These are phyloP conservation scores for Orthonyx spaldingii DNA, from an alignment of 2,113 vertebrate species.

Conservation along the genomic window DNA sequence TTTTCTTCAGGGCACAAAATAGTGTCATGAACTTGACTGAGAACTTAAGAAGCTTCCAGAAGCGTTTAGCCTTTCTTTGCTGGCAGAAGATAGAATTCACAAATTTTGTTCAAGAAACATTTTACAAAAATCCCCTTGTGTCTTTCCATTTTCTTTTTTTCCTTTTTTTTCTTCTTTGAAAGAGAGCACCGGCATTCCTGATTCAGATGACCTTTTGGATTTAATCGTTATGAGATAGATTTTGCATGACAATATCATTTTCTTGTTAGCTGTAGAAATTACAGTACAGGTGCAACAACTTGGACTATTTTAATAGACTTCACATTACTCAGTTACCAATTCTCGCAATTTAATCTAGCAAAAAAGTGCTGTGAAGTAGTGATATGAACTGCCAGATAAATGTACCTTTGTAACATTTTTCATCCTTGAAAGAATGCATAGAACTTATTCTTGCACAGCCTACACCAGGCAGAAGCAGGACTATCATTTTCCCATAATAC, in stretches of 20 bases:
- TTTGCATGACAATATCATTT: constrained; percentile 25
- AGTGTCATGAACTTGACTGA: constrained; percentile 3
- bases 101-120: not conserved
- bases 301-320: not conserved
- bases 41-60: constrained; percentile 20
- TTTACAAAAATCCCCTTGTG: not conserved
- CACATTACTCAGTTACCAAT: not conserved
- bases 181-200: not conserved
- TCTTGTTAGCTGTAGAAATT: not conserved
- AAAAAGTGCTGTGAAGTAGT: not conserved
- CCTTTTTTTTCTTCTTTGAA: not conserved
- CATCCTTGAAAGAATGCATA: not conserved
- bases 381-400: not conserved
- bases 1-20: constrained; percentile 9
- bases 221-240: not conserved
- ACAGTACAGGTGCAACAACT: not conserved
- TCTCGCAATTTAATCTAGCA: not conserved
- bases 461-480: not conserved
- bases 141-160: not conserved
- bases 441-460: not conserved
- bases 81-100: not conserved
- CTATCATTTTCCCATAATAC: not conserved
- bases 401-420: not conserved
- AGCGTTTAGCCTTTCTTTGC: not conserved
- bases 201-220: not conserved